A percentile compares a stretch with the other conserved stretches of the same genome.
phyloP scores from a whole-genome alignment of 1,140 invertebrate genomes.

The Coelopa frigida region DNA sequence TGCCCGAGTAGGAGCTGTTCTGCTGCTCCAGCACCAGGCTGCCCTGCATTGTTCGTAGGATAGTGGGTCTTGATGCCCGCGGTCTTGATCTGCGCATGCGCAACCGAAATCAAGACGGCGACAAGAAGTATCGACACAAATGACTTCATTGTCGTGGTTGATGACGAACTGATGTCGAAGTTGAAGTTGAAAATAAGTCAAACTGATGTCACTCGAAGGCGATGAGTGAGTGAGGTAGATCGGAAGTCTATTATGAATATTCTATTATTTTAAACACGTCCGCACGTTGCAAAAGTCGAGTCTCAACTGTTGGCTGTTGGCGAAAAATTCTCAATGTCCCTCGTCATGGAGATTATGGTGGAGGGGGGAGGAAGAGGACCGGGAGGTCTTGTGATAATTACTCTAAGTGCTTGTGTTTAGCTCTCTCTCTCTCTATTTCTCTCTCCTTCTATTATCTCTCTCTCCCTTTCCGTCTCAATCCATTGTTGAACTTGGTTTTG shows the following conservation, averaged over 20 bases:
- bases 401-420: too few relatives aligned
- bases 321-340: too few relatives aligned
- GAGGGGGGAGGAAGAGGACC: too few relatives aligned
- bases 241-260: background rate
- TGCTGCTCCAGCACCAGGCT: too few relatives aligned
- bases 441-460: too few relatives aligned
- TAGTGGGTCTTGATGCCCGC: slow-evolving; percentile 34
- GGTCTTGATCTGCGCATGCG: slow-evolving; percentile 32
- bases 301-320: slow-evolving; percentile 1
- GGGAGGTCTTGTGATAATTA: too few relatives aligned
- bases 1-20: slow-evolving; percentile 16
- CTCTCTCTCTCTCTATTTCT: too few relatives aligned
- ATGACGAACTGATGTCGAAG: too few relatives aligned
- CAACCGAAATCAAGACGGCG: slow-evolving; percentile 12
- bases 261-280: slow-evolving; percentile 2
- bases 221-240: background rate
- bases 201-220: background rate
- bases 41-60: slow-evolving; percentile 23
- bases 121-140: slow-evolving; percentile 7
- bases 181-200: too few relatives aligned
- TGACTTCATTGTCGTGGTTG: background rate
- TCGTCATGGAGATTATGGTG: too few relatives aligned
- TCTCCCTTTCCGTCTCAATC: too few relatives aligned
- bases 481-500: too few relatives aligned
- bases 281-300: slow-evolving; percentile 2